These are phyloP conservation scores for Hyles vespertilio DNA, from an alignment of 1,140 invertebrate species.

Conservation along the genomic window DNA sequence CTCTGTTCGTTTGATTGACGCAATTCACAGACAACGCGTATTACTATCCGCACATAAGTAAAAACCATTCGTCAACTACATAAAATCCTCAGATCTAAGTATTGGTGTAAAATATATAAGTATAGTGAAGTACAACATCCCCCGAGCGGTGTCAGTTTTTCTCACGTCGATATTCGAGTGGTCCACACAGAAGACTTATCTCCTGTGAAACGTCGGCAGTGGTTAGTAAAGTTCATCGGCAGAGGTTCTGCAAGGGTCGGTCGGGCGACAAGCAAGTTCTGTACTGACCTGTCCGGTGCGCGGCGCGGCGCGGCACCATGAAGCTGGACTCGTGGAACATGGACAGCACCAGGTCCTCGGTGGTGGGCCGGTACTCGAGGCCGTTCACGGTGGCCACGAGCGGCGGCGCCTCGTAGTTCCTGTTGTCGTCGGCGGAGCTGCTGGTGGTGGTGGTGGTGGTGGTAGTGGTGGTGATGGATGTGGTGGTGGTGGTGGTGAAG, in stretches of 20 bases:
- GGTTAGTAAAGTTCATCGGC: no score
- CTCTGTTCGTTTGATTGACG: conserved; percentile 16
- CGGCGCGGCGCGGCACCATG: conserved; percentile 56
- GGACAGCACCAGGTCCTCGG: conserved; percentile 63
- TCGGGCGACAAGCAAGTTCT: not conserved
- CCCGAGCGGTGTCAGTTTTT: conserved; percentile 26
- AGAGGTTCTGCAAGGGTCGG: no score
- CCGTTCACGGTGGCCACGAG: conserved; percentile 66
- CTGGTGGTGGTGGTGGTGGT: conserved; percentile 14
- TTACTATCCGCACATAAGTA: not conserved
- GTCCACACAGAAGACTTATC: conserved; percentile 67
- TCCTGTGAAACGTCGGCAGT: conserved; percentile 36
- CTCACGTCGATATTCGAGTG: conserved; percentile 72
- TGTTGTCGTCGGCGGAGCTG: conserved; percentile 35
- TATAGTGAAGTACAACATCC: conserved; percentile 16
- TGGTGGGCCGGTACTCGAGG: conserved; percentile 69
- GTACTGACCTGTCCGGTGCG: conserved; percentile 53
- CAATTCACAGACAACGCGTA: not conserved
- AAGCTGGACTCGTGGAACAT: conserved; percentile 70
- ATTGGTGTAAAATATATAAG: conserved; percentile 47
- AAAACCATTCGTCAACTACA: conserved; percentile 39
- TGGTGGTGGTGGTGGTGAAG: not conserved
- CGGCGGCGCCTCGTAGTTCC: conserved; percentile 62
- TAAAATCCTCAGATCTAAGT: conserved; percentile 55
- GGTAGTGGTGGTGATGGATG: conserved; percentile 4